Conservation (phyloP, 2,113 vertebrate species). For the Circaetus cinerascens region DNA sequence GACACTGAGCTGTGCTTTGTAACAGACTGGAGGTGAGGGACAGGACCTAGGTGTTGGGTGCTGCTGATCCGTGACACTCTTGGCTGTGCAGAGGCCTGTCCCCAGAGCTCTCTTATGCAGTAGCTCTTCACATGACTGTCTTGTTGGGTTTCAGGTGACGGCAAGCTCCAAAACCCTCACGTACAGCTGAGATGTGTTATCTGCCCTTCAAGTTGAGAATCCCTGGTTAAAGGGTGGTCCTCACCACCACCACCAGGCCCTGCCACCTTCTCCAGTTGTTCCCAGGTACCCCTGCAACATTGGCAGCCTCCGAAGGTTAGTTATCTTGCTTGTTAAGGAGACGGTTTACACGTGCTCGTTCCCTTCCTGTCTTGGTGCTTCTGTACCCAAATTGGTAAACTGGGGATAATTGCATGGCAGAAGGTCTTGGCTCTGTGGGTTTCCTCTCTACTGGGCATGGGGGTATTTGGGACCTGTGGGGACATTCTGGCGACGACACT, state of each 20-base stretch:
- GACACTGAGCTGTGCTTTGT: neutral
- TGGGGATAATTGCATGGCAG: neutral
- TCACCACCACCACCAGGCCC: neutral
- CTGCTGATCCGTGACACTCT: neutral
- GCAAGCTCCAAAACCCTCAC: neutral
- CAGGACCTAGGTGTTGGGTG: neutral
- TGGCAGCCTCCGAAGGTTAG: slow-evolving; percentile 48
- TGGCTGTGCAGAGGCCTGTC: neutral
- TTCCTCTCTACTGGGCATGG: neutral
- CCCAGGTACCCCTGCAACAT: neutral
- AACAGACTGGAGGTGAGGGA: neutral
- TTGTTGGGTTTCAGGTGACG: slow-evolving; percentile 52
- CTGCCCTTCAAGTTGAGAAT: neutral
- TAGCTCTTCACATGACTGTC: slow-evolving; percentile 1
- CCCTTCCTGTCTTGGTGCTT: neutral
- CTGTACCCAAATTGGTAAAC: neutral
- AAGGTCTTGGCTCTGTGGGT: neutral
- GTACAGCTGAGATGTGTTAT: slow-evolving; percentile 1
- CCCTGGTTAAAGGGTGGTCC: neutral
- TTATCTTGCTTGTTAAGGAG: neutral
- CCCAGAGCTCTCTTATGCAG: neutral
- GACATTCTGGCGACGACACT: neutral
- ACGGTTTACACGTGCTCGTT: neutral
- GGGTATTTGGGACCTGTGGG: neutral
- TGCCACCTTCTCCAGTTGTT: neutral